Evolutionary conservation across 2,113 vertebrate species (phyloP), one percentile per base, ranked within the genome.

Genomic region (Herpetotheres cachinnans): DNA sequence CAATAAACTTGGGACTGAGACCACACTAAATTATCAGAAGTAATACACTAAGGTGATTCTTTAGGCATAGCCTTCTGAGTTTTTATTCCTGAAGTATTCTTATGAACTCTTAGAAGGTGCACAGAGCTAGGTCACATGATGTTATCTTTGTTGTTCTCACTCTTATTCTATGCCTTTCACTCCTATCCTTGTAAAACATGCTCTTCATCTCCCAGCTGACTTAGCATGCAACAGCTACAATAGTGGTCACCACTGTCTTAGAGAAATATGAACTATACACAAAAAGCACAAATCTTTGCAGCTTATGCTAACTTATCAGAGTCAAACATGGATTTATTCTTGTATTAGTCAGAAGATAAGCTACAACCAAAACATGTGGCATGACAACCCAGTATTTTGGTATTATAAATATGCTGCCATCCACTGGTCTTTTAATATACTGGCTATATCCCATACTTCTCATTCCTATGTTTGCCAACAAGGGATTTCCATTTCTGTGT

Each of bases 321-420:
- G 29, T 65, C 56, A 79, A 54, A 63, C 44, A 18, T 26, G n/a
- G 55, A 71, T 74, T 90, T 90, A 26, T 82, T 90, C 76, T 38
- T 72, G 21, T 54, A 29, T 80, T 70, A 80, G 40, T 86, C 82
- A 94, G 71, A 20, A 86, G 50, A 90, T 70, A 40, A 86, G 62
- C 83, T 83, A 58, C 32, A 89, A 54, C 72, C 32, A 78, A 38
- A 91, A 42, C 16, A 34, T 9, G 40, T 56, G 47, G 38, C 44
- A 8, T 67, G 38, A 86, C 61, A 78, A 17, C 10, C 5, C 66
- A 20, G 3, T 56, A 61, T 61, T 63, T 77, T 77, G 47, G 52
- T 67, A 82, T 86, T 74, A 93, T 89, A 96, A 97, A 94, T 47
- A 20, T 82, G 70, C 96, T 96, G 96, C 95, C 93, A 94, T 94